phyloP scores from a whole-genome alignment of 1,140 invertebrate species.

The Pseudoatta argentina region DNA sequence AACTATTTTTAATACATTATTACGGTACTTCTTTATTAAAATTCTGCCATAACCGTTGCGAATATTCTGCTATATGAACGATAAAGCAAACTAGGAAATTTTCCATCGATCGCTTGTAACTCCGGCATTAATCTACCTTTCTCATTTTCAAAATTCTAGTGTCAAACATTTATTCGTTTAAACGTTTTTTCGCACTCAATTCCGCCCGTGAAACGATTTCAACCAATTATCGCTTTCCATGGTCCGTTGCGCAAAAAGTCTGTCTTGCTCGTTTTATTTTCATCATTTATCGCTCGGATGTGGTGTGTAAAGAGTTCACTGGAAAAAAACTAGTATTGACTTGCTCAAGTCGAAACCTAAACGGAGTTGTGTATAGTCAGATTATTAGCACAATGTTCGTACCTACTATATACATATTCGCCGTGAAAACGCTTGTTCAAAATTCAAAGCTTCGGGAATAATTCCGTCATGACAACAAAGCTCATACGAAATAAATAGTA shows the following conservation, averaged over 20 bases:
- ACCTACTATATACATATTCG: background rate
- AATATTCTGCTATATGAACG: background rate
- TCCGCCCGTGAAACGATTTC: slow-evolving; percentile 9
- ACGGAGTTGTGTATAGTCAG: background rate
- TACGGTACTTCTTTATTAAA: slow-evolving; percentile 18
- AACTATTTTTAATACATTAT: slow-evolving; percentile 16
- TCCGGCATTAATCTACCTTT: slow-evolving; percentile 38
- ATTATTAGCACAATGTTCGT: background rate
- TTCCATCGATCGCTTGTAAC: slow-evolving; percentile 12
- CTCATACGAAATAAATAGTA: background rate
- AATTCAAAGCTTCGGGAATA: background rate
- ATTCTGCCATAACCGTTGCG: background rate
- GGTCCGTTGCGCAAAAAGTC: slow-evolving; percentile 48
- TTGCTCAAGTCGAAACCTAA: background rate
- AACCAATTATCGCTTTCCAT: slow-evolving; percentile 31
- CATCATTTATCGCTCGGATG: slow-evolving; percentile 3
- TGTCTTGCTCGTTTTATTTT: slow-evolving; percentile 31
- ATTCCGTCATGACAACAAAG: background rate
- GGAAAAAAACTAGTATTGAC: slow-evolving; percentile 7
- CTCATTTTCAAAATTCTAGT: slow-evolving; percentile 33
- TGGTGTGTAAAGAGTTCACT: background rate
- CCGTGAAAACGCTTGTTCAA: background rate
- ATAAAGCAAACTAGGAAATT: slow-evolving; percentile 39
- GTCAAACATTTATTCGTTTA: slow-evolving; percentile 41
- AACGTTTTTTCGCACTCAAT: slow-evolving; percentile 40